phyloP scores from a whole-genome alignment of 2,797 vertebrate species.

The Florisuga fusca region DNA sequence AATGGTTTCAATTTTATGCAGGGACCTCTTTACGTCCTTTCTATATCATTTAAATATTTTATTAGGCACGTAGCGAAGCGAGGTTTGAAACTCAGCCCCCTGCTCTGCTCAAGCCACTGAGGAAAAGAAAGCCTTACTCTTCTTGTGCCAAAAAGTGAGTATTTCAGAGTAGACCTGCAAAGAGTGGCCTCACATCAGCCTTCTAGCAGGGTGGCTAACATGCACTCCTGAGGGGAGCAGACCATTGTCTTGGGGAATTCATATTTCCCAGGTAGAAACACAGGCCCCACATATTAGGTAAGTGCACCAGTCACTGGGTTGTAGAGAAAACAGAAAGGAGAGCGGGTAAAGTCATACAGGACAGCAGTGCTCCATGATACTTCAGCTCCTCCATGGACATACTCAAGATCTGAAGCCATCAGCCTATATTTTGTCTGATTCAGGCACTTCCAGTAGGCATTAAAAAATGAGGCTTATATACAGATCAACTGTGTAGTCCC shows the following conservation, averaged over 20 bases:
- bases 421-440: neutral
- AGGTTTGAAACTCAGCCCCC: neutral
- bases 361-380: neutral
- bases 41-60: constrained; percentile 62
- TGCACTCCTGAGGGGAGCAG: neutral
- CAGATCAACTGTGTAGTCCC: neutral
- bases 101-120: neutral
- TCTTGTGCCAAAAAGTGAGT: neutral
- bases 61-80: constrained; percentile 12
- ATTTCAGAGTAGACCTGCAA: neutral
- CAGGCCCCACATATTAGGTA: neutral
- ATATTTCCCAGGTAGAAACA: neutral
- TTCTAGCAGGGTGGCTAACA: neutral
- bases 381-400: neutral
- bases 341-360: neutral
- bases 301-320: neutral
- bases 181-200: neutral
- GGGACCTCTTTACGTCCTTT: constrained; percentile 46
- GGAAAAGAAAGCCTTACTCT: neutral
- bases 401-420: neutral
- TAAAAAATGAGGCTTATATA: neutral
- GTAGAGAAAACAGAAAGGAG: neutral
- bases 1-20: constrained; percentile 54
- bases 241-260: neutral
- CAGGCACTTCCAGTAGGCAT: neutral